Evolutionary conservation across 2,113 vertebrate genomes (phyloP).

Genomic region (Hypanus sabinus): DNA sequence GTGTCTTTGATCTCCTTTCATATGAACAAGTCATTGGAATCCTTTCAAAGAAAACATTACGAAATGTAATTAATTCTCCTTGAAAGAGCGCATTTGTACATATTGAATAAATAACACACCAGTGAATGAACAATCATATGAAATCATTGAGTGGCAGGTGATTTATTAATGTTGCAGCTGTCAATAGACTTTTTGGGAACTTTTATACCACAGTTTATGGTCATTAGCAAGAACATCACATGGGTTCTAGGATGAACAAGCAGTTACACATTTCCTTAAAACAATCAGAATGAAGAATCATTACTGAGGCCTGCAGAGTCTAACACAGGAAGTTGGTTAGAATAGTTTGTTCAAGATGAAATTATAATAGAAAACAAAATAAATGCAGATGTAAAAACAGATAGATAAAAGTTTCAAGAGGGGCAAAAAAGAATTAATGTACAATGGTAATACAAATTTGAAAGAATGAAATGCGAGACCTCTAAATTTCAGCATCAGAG

Average conservation of each 20-base stretch:
- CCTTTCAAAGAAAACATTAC: conserved; percentile 16
- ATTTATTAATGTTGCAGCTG: not conserved
- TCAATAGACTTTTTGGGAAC: too few relatives aligned
- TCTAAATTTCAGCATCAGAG: not conserved
- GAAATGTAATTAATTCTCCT: conserved; percentile 16
- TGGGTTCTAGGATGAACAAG: not conserved
- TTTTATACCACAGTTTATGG: not conserved
- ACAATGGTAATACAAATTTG: not conserved
- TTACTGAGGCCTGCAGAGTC: not conserved
- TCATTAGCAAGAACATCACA: not conserved
- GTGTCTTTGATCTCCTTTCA: conserved; percentile 25
- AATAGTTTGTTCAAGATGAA: not conserved
- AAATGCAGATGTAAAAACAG: not conserved
- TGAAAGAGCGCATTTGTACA: conserved; percentile 24
- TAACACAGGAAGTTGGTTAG: not conserved
- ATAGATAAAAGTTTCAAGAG: not conserved
- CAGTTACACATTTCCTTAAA: not conserved
- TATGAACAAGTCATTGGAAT: conserved; percentile 20
- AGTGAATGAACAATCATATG: not conserved
- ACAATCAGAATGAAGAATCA: not conserved
- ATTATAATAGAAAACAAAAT: not conserved
- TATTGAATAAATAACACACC: not conserved
- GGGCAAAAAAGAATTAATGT: not conserved
- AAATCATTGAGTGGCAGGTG: not conserved
- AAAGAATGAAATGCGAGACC: not conserved